Evolutionary conservation across 2,113 vertebrate genomes (phyloP).

Genomic region (Polyodon spathula): DNA sequence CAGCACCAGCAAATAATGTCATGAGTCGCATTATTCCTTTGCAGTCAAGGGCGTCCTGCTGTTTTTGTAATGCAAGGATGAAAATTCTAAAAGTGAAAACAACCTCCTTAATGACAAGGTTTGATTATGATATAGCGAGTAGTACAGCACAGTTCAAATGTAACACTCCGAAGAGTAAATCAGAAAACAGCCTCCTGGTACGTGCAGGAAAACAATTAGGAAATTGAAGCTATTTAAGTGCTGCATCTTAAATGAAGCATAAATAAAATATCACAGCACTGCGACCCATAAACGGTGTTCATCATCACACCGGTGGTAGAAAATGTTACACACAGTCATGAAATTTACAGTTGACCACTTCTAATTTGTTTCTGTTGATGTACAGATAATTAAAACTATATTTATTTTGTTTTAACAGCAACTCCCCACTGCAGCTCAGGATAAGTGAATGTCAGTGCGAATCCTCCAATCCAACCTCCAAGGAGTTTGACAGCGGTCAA

Average conservation of each 20-base stretch:
- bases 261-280: slow-evolving; percentile 1
- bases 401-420: slow-evolving; percentile 2
- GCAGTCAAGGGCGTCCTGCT: too few relatives aligned
- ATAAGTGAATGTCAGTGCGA: too few relatives aligned
- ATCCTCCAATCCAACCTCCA: too few relatives aligned
- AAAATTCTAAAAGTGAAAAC: too few relatives aligned
- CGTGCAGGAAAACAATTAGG: slow-evolving; percentile 2
- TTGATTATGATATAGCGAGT: slow-evolving; percentile 1
- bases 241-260: slow-evolving; percentile 4
- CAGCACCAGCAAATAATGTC: too few relatives aligned
- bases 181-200: not conserved
- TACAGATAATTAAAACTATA: slow-evolving; percentile 9
- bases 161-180: slow-evolving; percentile 1
- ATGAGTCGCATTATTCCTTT: too few relatives aligned
- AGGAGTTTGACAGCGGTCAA: too few relatives aligned
- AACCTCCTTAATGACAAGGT: too few relatives aligned
- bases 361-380: slow-evolving; percentile 3
- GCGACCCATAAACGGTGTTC: slow-evolving; percentile 2
- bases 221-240: slow-evolving; percentile 3
- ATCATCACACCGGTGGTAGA: not conserved
- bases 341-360: slow-evolving; percentile 5
- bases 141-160: not conserved
- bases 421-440: not conserved
- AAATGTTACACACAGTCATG: slow-evolving; percentile 3
- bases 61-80: too few relatives aligned